Evolutionary conservation across 2,888 invertebrate species (phyloP), one percentile per base, ranked within the genome.

Genomic region (Tortrix viridana): DNA sequence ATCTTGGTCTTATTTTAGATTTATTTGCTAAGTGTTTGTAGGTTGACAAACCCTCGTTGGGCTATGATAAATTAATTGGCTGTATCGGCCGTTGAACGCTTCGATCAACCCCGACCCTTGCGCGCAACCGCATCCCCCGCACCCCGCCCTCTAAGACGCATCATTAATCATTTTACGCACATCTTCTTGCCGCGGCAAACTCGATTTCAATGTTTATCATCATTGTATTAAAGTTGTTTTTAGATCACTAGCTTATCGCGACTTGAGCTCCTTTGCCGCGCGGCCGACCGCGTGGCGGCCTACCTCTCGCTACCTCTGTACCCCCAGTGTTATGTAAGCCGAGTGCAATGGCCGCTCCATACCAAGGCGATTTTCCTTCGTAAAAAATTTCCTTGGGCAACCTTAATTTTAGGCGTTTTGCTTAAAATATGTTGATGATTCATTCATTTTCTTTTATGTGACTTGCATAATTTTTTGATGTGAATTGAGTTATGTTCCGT

Each of bases 261-360:
- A 76, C 74, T 78, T 84, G 76, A 72, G 81, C 66, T 74, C 60
- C 66, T 78, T 68, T 67, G 68, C 60, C 23, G 58, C 67, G 60
- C 5, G 59, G 12, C 22, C 9, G 66, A 60, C 44, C 60, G 67
- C 67, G 71, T 70, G 76, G 69, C 75, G 75, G 79, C 80, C 80
- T 84, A 84, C 89, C 85, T 86, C 88, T 83, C 75, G 78, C 77
- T 83, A 85, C 86, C 81, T 85, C 87, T 89, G 86, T 80, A 77
- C 82, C 86, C 89, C 89, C 85, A 82, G 88, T 90, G 77, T 90
- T 92, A 89, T 84, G 82, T 90, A 91, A 89, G 85, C 74, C 76
- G 89, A 79, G 90, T 88, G 89, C 90, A 90, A 90, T 90, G 90
- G 88, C 90, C 91, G 88, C 84, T 79, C 74, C 84, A 85, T 77